Percentiles rank a stretch among this genome's conserved stretches.
Evolutionary conservation across 1,140 invertebrate genomes (phyloP).

Genomic region (Zaprionus capensis): DNA sequence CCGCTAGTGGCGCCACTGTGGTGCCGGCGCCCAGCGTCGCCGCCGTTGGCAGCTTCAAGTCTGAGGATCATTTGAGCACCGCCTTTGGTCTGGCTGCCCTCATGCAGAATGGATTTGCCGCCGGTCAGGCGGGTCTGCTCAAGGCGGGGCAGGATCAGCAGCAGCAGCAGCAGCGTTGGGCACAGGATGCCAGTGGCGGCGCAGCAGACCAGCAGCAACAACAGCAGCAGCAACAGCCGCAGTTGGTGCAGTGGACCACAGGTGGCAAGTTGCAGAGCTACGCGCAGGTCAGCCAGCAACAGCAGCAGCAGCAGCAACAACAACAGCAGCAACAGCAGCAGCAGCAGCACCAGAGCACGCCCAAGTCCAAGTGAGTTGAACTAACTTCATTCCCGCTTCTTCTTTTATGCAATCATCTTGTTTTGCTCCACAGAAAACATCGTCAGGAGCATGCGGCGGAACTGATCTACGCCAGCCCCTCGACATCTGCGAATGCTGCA

Average conservation of each 20-base stretch:
- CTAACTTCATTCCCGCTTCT: background rate
- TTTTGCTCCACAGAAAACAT: constrained; percentile 61
- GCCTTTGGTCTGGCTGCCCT: constrained; percentile 89
- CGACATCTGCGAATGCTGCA: constrained; percentile 69
- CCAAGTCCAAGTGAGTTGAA: constrained; percentile 70
- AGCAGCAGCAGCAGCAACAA: constrained; percentile 68
- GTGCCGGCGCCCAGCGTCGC: constrained; percentile 67
- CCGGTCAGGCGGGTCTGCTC: constrained; percentile 84
- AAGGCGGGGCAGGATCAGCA: constrained; percentile 46
- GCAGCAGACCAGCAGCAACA: constrained; percentile 44
- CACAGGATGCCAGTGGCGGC: constrained; percentile 55
- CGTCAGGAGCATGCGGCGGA: constrained; percentile 75
- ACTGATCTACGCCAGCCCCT: constrained; percentile 79
- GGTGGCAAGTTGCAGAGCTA: constrained; percentile 77
- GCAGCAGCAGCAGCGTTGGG: constrained; percentile 63
- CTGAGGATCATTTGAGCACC: constrained; percentile 88
- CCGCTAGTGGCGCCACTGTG: constrained; percentile 67
- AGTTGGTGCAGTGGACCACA: constrained; percentile 78
- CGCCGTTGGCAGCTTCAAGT: constrained; percentile 85
- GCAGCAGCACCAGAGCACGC: constrained; percentile 69
- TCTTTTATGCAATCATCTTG: background rate
- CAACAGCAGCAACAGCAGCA: constrained; percentile 66
- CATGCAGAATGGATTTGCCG: constrained; percentile 90
- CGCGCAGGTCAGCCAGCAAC: constrained; percentile 69
- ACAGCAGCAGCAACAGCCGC: constrained; percentile 61